Evolutionary conservation across 2,888 invertebrate genomes (phyloP).

Genomic region (Lissocephala sabroskyi): DNA sequence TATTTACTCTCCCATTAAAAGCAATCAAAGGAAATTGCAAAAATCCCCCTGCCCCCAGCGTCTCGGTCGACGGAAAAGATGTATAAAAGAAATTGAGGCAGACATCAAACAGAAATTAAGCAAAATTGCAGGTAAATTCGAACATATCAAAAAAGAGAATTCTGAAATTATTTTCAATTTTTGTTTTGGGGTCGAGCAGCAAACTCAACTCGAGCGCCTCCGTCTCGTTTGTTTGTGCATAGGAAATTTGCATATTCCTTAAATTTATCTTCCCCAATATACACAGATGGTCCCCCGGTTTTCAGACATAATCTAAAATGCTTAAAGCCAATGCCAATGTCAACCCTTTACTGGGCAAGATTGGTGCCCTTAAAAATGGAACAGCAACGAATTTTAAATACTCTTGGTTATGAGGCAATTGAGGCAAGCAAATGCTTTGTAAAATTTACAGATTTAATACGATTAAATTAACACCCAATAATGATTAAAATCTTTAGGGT

Average conservation of each 20-base stretch:
- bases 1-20: conserved; percentile 39
- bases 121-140: conserved; percentile 20
- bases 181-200: background rate
- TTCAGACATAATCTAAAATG: conserved; percentile 59
- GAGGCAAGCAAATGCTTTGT: no score
- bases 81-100: background rate
- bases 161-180: conserved; percentile 34
- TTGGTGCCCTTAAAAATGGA: no score
- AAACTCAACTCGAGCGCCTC: background rate
- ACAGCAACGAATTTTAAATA: no score
- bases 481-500: conserved; percentile 2
- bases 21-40: conserved; percentile 22
- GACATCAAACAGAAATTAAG: conserved; percentile 5
- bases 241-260: conserved; percentile 55
- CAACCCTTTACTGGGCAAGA: no score
- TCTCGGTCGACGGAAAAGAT: no score
- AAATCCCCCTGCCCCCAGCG: no score
- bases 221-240: background rate
- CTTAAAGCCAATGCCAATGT: conserved; percentile 49
- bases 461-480: no score
- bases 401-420: no score
- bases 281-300: conserved; percentile 20
- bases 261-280: conserved; percentile 52
- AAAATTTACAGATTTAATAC: no score
- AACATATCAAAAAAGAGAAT: conserved; percentile 27